These are phyloP conservation scores for Drosophila testacea DNA, from an alignment of 2,888 invertebrate species.

Conservation along the genomic window DNA sequence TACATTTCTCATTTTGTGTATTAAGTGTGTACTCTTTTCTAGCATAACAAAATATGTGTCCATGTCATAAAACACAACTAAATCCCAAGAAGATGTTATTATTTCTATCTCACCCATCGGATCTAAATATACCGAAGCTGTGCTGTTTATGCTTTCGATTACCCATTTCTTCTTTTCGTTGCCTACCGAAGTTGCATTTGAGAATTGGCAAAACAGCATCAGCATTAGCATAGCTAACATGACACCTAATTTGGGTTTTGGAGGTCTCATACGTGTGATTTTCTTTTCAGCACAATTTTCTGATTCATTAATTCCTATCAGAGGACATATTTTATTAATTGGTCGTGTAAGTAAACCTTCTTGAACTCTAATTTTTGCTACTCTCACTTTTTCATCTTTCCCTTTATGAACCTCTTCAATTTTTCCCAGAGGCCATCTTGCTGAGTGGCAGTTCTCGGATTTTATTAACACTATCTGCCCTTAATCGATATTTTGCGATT, in stretches of 20 bases:
- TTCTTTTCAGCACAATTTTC: not conserved
- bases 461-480: conserved; percentile 1
- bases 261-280: not conserved
- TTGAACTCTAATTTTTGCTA: not conserved
- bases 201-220: not conserved
- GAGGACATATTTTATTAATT: conserved; percentile 2
- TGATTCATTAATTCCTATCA: not conserved
- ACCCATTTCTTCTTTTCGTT: not conserved
- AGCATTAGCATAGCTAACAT: not conserved
- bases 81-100: conserved; percentile 5
- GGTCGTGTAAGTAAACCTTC: not conserved
- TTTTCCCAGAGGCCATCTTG: conserved; percentile 1
- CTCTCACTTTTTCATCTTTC: conserved; percentile 2
- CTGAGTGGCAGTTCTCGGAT: no score
- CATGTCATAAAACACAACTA: conserved; percentile 15
- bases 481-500: not conserved
- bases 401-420: not conserved
- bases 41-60: conserved; percentile 6
- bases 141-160: not conserved
- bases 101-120: not conserved
- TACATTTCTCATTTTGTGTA: not conserved
- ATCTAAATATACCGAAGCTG: no score
- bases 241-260: not conserved
- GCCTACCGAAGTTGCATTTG: not conserved
- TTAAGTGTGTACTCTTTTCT: not conserved